A percentile compares a stretch with the other conserved stretches of the same genome.
Evolutionary conservation across 2,113 vertebrate species (phyloP).

Genomic region (Orientallactaga bullata): DNA sequence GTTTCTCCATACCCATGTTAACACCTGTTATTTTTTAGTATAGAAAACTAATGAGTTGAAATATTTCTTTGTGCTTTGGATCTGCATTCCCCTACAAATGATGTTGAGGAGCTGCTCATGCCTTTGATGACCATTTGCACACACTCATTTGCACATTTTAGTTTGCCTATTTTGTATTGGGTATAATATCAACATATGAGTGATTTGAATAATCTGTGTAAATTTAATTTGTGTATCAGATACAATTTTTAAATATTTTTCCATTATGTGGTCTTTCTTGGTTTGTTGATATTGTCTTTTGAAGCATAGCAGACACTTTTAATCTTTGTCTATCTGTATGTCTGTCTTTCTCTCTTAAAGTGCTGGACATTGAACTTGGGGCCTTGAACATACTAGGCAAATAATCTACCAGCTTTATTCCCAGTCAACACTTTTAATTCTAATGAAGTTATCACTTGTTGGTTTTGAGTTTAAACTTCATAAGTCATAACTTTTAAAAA

Average conservation of each 20-base stretch:
- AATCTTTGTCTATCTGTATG: not conserved
- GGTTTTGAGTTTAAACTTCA: not conserved
- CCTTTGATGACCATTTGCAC: not conserved
- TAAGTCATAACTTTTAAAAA: not conserved
- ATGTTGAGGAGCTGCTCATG: not conserved
- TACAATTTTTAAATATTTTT: conserved; percentile 31
- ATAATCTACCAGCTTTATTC: not conserved
- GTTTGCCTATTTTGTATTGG: not conserved
- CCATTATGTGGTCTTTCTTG: not conserved
- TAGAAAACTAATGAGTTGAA: not conserved
- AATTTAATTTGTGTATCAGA: not conserved
- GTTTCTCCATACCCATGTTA: not conserved
- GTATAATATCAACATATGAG: not conserved
- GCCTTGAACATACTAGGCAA: not conserved
- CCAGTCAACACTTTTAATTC: not conserved
- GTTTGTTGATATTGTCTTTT: not conserved
- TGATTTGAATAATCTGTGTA: not conserved
- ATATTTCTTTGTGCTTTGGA: not conserved
- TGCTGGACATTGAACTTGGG: not conserved
- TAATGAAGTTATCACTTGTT: not conserved
- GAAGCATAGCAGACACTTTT: not conserved
- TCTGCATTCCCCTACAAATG: not conserved
- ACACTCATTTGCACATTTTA: not conserved
- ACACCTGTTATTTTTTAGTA: not conserved
- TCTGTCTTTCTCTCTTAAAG: not conserved